Conservation (phyloP, 2,113 vertebrate species). For the Todiramphus chloris region DNA sequence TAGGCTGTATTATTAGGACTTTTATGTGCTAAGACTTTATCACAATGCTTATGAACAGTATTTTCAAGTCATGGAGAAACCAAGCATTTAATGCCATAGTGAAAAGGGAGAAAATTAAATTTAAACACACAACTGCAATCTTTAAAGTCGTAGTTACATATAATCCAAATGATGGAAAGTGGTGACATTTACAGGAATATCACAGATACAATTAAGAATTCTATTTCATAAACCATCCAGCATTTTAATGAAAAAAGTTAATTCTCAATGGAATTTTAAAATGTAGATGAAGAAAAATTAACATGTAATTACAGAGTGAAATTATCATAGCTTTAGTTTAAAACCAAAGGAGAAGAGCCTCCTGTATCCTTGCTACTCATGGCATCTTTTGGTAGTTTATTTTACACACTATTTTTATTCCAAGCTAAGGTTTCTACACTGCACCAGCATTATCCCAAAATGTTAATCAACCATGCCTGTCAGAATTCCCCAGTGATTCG, state of each 20-base stretch:
- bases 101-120: constrained; percentile 54
- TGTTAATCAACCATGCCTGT: constrained; percentile 18
- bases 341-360: constrained; percentile 27
- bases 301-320: constrained; percentile 61
- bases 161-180: constrained; percentile 18
- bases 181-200: constrained; percentile 56
- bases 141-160: constrained; percentile 26
- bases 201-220: constrained; percentile 54
- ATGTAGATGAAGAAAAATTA: constrained; percentile 68
- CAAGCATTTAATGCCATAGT: constrained; percentile 19
- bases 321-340: constrained; percentile 54
- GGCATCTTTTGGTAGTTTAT: constrained; percentile 46
- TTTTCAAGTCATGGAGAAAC: constrained; percentile 25
- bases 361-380: constrained; percentile 6
- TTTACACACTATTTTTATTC: constrained; percentile 37
- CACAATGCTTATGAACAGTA: neutral
- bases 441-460: constrained; percentile 23
- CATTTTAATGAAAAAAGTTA: constrained; percentile 67
- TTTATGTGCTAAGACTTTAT: constrained; percentile 2
- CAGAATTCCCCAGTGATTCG: neutral
- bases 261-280: constrained; percentile 64
- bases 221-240: constrained; percentile 56
- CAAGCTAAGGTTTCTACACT: constrained; percentile 6
- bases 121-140: constrained; percentile 38
- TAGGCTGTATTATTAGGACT: neutral